Base-by-base conservation (phyloP, 2,113 vertebrate genomes). In the Dendropsophus ebraccatus region DNA sequence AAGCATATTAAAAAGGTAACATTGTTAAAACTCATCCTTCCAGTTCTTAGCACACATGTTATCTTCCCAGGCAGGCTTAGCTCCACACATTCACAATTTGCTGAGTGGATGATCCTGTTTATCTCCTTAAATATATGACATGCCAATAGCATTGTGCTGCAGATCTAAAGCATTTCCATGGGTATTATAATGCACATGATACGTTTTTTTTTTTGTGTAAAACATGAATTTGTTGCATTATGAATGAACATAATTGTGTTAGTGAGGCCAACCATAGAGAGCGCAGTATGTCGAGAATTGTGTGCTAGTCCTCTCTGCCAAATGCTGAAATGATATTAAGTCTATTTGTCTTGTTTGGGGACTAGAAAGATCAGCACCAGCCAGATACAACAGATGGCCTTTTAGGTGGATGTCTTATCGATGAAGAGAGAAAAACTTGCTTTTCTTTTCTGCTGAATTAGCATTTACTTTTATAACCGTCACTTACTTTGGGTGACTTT, bases 51-150 rank as follows among this genome's bases (percentile, higher is more conserved):
- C 49, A 70, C 30, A 52, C n/a, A 13, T 50, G 47, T 82, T 82
- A 65, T 82, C 60, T 67, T 82, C 30, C 17, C 47, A 82, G 67
- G 45, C 80, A 69, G 25, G 16, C 45, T 82, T 82, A 50, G 45
- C 25, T n/a, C 69, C 41, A 28, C 19, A 32, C 41, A 23, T 69
- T 67, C 28, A 52, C 80, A 69, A 82, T 69, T 30, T 82, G 45
- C 80, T 69, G 62, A 69, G 80, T 69, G 50, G 80, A 69, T 82
- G 62, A 70, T 82, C 45, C 60, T 35, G 60, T 25, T 69, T 82
- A 82, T 82, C 37, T 35, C 10, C 45, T 49, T 82, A 30, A 82
- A 82, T 69, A 82, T 67, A 70, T 45, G 52, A 82, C 47, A 28
- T 70, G 6, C 28, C 77, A 60, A 50, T 32, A 69, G 35, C 45